phyloP scores from a whole-genome alignment of 2,797 vertebrate species.

The Anisognathus igniventris region DNA sequence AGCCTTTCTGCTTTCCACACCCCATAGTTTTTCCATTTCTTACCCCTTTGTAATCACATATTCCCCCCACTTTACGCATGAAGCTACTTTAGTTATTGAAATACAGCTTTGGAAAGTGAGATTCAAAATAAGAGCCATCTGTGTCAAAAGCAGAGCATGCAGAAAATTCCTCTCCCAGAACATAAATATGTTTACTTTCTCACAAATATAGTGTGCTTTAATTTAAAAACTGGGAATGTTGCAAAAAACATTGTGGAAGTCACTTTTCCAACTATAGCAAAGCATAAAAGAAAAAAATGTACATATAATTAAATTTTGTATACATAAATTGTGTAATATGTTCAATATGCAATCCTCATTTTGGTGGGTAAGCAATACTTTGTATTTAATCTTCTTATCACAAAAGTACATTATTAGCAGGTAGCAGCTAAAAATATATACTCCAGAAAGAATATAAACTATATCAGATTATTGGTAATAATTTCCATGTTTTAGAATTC shows the following conservation, averaged over 20 bases:
- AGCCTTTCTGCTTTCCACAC: background rate
- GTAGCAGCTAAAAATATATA: background rate
- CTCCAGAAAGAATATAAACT: background rate
- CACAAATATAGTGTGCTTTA: background rate
- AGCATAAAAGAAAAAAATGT: background rate
- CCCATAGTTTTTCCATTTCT: background rate
- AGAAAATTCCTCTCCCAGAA: background rate
- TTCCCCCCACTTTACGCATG: background rate
- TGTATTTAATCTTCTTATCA: background rate
- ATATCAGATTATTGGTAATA: background rate
- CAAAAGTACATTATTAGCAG: background rate
- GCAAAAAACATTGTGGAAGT: background rate
- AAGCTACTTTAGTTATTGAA: background rate
- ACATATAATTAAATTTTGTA: too few relatives aligned
- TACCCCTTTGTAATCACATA: background rate
- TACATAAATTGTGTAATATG: background rate
- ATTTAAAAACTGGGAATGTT: background rate
- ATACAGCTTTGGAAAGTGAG: background rate
- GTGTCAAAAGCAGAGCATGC: background rate
- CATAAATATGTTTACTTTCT: background rate
- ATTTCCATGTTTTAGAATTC: background rate
- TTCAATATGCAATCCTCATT: background rate
- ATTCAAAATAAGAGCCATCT: background rate
- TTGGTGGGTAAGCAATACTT: background rate
- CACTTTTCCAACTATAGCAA: background rate